Percentiles rank a stretch among this genome's conserved stretches.
phyloP scores from a whole-genome alignment of 2,113 vertebrate genomes.

The Salminus brasiliensis region DNA sequence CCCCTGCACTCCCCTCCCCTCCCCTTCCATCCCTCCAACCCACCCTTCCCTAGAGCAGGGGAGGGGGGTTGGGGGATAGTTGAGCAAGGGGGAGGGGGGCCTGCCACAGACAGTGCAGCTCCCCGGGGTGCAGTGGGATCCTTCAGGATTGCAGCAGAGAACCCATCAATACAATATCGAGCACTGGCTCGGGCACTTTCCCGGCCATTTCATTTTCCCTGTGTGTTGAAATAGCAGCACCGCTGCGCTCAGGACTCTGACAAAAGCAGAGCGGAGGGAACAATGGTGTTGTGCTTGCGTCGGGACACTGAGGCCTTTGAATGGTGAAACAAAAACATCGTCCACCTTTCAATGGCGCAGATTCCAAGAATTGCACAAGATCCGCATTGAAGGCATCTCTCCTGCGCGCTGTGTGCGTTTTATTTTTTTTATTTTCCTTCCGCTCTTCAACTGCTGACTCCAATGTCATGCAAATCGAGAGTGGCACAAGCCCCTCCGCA shows the following conservation, averaged over 20 bases:
- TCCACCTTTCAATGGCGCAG: slow-evolving; percentile 14
- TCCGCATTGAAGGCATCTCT: slow-evolving; percentile 40
- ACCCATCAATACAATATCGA: slow-evolving; percentile 67
- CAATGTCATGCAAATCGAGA: slow-evolving; percentile 75
- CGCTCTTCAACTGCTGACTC: slow-evolving; percentile 57
- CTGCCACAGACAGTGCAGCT: slow-evolving; percentile 45
- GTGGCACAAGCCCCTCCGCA: slow-evolving; percentile 69
- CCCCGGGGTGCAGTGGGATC: slow-evolving; percentile 68
- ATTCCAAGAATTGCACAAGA: neutral
- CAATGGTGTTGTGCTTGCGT: slow-evolving; percentile 28
- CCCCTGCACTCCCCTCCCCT: slow-evolving; percentile 42
- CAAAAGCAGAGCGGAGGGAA: neutral
- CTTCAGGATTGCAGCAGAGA: slow-evolving; percentile 56
- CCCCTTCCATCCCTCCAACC: slow-evolving; percentile 8
- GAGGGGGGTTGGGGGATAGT: slow-evolving; percentile 54
- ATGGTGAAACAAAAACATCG: slow-evolving; percentile 3
- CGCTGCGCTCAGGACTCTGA: neutral
- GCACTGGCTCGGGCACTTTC: slow-evolving; percentile 38
- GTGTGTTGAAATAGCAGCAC: slow-evolving; percentile 19
- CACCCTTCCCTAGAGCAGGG: slow-evolving; percentile 31
- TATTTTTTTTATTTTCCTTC: slow-evolving; percentile 46
- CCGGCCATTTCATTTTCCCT: slow-evolving; percentile 24
- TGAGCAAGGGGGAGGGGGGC: slow-evolving; percentile 42
- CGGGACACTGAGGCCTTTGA: neutral
- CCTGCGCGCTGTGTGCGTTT: slow-evolving; percentile 29